A percentile compares a stretch with the other conserved stretches of the same genome.
phyloP scores from a whole-genome alignment of 2,888 invertebrate genomes.

The Melipona beecheii region DNA sequence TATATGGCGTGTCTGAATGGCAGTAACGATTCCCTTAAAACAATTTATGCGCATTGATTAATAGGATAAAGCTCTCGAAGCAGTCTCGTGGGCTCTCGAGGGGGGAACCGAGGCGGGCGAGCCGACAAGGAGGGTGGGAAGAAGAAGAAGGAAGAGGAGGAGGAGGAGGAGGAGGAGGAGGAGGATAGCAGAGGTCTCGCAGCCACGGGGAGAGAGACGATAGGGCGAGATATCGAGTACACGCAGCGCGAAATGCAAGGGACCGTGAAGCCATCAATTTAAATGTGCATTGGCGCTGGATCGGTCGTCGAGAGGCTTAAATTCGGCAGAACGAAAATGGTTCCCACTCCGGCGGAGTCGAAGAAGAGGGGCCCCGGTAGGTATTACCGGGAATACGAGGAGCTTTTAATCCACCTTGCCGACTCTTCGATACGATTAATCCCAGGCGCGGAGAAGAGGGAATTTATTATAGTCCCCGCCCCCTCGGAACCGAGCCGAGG shows the following conservation, averaged over 20 bases:
- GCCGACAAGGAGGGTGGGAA: not conserved
- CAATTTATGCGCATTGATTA: conserved; percentile 76
- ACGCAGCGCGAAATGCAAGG: conserved; percentile 71
- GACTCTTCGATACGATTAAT: conserved; percentile 64
- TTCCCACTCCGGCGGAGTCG: conserved; percentile 16
- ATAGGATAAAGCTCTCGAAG: conserved; percentile 71
- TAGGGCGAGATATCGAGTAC: conserved; percentile 62
- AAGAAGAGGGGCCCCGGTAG: conserved; percentile 24
- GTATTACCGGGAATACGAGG: conserved; percentile 62
- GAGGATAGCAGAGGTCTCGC: conserved; percentile 20
- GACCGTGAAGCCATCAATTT: conserved; percentile 75
- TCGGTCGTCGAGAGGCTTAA: conserved; percentile 63
- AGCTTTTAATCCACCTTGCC: conserved; percentile 66
- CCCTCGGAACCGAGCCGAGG: not conserved
- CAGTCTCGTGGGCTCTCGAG: conserved; percentile 17
- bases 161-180: not conserved
- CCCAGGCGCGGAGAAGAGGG: conserved; percentile 34
- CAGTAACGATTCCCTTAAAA: conserved; percentile 75
- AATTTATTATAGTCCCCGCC: conserved; percentile 59
- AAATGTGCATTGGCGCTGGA: conserved; percentile 70
- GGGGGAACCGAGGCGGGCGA: conserved; percentile 8
- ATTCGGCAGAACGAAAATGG: conserved; percentile 61
- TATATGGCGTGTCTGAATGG: conserved; percentile 68
- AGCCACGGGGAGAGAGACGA: conserved; percentile 38
- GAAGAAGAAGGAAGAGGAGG: no score